Conservation (phyloP, 1,140 invertebrate genomes). For the Sitophilus oryzae region DNA sequence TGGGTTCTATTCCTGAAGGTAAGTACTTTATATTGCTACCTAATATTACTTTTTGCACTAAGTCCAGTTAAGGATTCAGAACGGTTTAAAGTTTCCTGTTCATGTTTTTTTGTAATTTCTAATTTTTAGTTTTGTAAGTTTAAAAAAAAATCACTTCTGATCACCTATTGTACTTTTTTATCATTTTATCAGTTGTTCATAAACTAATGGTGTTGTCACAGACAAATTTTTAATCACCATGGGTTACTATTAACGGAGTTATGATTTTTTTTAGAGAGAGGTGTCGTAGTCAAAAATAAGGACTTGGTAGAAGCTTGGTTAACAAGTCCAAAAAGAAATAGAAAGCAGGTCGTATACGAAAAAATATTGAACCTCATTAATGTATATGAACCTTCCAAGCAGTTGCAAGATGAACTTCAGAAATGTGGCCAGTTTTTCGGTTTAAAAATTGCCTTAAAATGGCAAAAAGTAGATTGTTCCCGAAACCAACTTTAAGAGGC, state of each 20-base stretch:
- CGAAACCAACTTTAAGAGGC: neutral
- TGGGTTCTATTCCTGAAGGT: neutral
- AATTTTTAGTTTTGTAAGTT: too few species aligned
- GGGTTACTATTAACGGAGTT: slow-evolving; percentile 3
- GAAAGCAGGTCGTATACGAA: too few species aligned
- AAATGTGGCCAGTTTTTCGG: neutral
- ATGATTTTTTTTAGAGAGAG: neutral
- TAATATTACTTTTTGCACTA: neutral
- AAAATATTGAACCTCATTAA: too few species aligned
- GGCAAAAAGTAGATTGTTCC: neutral
- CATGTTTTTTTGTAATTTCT: neutral
- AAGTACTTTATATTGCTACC: slow-evolving; percentile 4
- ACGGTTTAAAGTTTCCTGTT: neutral
- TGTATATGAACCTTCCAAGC: neutral
- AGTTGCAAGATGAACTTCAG: neutral
- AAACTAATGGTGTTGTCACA: neutral
- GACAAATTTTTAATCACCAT: neutral
- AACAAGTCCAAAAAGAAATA: neutral
- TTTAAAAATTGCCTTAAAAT: neutral
- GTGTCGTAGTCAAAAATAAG: neutral
- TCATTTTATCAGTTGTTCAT: neutral
- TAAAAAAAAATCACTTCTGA: too few species aligned
- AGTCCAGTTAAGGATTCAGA: neutral
- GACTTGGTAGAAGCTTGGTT: neutral
- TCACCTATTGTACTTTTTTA: neutral